Base-by-base conservation (phyloP, 2,113 vertebrate species). In the Trochalopteron elliotii region DNA sequence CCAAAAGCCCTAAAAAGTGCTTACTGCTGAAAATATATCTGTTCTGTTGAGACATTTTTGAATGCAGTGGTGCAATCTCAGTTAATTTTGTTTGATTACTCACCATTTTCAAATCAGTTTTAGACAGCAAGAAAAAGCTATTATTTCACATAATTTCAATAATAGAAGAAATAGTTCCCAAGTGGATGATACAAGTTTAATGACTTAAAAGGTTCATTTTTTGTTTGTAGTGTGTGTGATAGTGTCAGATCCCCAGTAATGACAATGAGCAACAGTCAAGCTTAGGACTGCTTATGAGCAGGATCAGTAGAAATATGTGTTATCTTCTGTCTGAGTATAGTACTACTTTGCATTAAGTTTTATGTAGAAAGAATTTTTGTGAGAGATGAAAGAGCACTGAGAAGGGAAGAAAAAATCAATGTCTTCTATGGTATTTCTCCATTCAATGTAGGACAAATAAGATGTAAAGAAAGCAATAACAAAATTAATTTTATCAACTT, bases 91-190 rank as follows among this genome's bases (percentile, higher is more conserved):
- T 64, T 61, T 89, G 50, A 90, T 94, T 87, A 78, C 22, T 92
- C 9, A 7, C 47, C 6, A 68, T 91, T 96, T 96, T 92, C 35
- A 64, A 87, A 92, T 81, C 35, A 83, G 39, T 81, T 93, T 80
- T 65, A 92, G 64, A 81, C 31, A 67, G 35, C 21, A 52, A 83
- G n/a, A 82, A 75, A 94, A 83, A 83, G 81, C 15, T 28, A 23
- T 17, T 79, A 84, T 87, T 93, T 91, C n/a, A 33, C 18, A 12
- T 79, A 52, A 83, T 94, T 91, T 93, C 56, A 75, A 30, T 63
- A 78, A 68, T 20, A 84, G 44, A 47, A 90, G 30, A 90, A 93
- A 83, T 35, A 67, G 33, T 71, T 86, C 33, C 27, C 28, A 47
- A 37, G 52, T 52, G 44, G 31, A 70, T 87, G 60, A 91, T 49